Evolutionary conservation across 2,113 vertebrate species (phyloP), one percentile per base, ranked within the genome.

Genomic region (Pogonocichla stellata): DNA sequence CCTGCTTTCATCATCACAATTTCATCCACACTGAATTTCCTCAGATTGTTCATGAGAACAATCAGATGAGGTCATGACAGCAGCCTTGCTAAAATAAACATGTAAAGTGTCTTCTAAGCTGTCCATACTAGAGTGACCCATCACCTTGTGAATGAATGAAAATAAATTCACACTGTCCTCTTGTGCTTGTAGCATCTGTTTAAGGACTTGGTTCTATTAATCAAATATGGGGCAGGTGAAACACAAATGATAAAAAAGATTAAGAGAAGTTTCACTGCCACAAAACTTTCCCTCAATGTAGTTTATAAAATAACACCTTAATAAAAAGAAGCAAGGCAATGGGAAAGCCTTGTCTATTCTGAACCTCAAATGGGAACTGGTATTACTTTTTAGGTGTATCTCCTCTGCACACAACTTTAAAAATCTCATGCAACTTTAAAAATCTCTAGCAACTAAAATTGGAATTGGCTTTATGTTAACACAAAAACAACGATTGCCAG

Each of bases 101-200:
- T 12, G 23, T 12, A 14, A 56, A 82, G 11, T 6, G 16, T 18
- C n/a, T 60, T n/a, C 65, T 13, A 38, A 69, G 12, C 8, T 77
- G 28, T 42, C 15, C 54, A 36, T 10, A 15, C 31, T 3, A 28
- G 22, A 79, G 24, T 16, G 43, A 71, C 28, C 36, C 4, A 7
- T 43, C 6, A 11, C 36, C 20, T 38, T 0, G 0, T 2, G 0
- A 0, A 60, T 8, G 6, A 80, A 65, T 45, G 13, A 70, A 80
- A 74, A 34, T 19, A 58, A 50, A 80, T 19, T 83, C 58, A 40
- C 18, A 23, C 0, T 19, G 40, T 29, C 28, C 45, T 48, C 57
- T 43, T 40, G 11, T 10, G 26, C 19, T 47, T 15, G 53, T 5
- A 79, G 57, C 33, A 64, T 15, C 47, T 53, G 8, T 12, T 84